Conservation (phyloP, 2,888 invertebrate species). For the Archips crataeganus region DNA sequence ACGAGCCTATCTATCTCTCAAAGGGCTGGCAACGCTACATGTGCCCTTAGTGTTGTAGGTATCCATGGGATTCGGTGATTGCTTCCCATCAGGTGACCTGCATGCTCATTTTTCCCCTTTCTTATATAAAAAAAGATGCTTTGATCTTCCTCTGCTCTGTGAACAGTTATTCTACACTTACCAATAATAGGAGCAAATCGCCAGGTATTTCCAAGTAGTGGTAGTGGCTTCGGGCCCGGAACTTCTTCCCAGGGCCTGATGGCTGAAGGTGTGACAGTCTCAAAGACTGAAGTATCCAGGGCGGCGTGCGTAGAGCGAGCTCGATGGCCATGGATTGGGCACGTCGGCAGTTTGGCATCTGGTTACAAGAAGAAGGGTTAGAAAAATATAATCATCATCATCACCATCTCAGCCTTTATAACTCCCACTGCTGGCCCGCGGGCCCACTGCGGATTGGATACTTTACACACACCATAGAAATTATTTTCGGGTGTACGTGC, state of each 20-base stretch:
- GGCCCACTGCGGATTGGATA: no score
- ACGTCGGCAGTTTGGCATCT: constrained; percentile 56
- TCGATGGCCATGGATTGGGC: constrained; percentile 67
- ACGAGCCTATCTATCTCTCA: no score
- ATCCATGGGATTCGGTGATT: no score
- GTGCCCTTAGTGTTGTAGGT: no score
- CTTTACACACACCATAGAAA: no score
- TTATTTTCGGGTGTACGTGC: no score
- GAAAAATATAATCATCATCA: not conserved
- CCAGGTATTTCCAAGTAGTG: constrained; percentile 87
- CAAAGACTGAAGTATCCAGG: constrained; percentile 63
- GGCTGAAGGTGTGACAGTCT: constrained; percentile 59
- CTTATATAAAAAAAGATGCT: no score
- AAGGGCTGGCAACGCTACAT: no score
- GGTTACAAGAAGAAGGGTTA: not conserved
- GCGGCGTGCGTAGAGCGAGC: constrained; percentile 74
- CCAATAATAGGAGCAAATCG: constrained; percentile 87
- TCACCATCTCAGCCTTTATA: no score
- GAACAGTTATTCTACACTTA: constrained; percentile 61
- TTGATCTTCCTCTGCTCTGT: not conserved
- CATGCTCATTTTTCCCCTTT: no score
- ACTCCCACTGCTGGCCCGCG: no score
- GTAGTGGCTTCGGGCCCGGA: constrained; percentile 87
- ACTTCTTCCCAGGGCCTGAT: constrained; percentile 83
- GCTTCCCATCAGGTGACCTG: no score